phyloP scores from a whole-genome alignment of 2,797 vertebrate species.

The Xyrichtys novacula region DNA sequence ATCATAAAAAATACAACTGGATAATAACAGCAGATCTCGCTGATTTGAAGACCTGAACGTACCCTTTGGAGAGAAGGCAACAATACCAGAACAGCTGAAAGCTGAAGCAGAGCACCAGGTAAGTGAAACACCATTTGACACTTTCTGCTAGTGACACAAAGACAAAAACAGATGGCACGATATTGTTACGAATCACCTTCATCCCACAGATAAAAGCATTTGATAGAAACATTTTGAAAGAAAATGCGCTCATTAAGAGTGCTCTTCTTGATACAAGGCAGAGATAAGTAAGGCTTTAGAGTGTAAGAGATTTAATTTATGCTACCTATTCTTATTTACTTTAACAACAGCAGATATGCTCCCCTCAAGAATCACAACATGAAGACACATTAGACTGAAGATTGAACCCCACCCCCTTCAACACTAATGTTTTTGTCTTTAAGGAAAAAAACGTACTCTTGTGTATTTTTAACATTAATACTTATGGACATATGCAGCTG shows the following conservation, averaged over 20 bases:
- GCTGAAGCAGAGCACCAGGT: conserved; percentile 71
- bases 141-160: conserved; percentile 46
- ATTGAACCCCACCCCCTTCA: conserved; percentile 18
- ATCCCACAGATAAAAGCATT: conserved; percentile 54
- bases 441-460: conserved; percentile 1
- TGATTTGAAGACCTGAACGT: conserved; percentile 65
- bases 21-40: conserved; percentile 50
- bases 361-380: conserved; percentile 46
- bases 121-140: conserved; percentile 57
- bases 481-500: conserved; percentile 16
- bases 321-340: conserved; percentile 40
- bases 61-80: conserved; percentile 67
- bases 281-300: conserved; percentile 77
- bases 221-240: conserved; percentile 42
- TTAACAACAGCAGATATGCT: conserved; percentile 20
- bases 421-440: conserved; percentile 28
- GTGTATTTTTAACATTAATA: conserved; percentile 38
- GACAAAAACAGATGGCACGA: conserved; percentile 74
- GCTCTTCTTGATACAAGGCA: conserved; percentile 69
- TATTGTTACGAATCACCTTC: conserved; percentile 62
- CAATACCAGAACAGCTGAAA: conserved; percentile 49
- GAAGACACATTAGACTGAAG: conserved; percentile 38
- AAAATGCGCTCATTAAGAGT: conserved; percentile 47
- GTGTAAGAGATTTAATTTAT: conserved; percentile 50
- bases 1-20: conserved; percentile 51